Evolutionary conservation across 1,140 invertebrate genomes (phyloP), one percentile per base, ranked within the genome.

Genomic region (Orussus abietinus): DNA sequence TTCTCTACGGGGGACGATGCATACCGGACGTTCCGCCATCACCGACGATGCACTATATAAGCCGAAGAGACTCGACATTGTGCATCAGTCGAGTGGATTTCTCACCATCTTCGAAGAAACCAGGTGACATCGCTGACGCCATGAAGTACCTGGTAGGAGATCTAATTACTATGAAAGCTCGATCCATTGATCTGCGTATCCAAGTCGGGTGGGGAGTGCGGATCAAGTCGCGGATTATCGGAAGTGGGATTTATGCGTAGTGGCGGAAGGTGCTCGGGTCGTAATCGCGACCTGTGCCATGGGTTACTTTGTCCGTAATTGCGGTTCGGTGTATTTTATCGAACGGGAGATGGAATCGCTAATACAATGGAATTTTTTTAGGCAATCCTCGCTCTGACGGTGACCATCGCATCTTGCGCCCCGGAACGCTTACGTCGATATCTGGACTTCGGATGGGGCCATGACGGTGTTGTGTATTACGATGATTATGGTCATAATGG

Each of bases 391-490:
- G 37, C 38, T 7, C 36, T 15, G 12, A 15, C 39, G 4, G 19
- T 47, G 19, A 40, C 40, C 12, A 28, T 47, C 10, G 48, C 32
- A 1, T 34, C 22, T 33, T 42, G 34, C 5, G 57, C 5, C 29
- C 52, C 52, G 1, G 49, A 59, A 15, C 55, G 52, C n/a, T 33
- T 57, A 36, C 48, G 51, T 43, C 55, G 53, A 13, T 60, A 53
- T 4, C 17, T 32, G 10, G 22, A n/a, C n/a, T 13, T 58, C 4
- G 53, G 36, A 2, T 43, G 32, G 44, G 50, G 51, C 22, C 41
- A 42, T 10, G 43, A 55, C 31, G 49, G 52, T 10, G 37, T 38
- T 5, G 38, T 56, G 11, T n/a, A n/a, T n/a, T n/a, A n/a, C n/a
- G n/a, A n/a, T n/a, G n/a, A n/a, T n/a, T n/a, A n/a, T n/a, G n/a